Percentiles rank a stretch among this genome's conserved stretches.
These are phyloP conservation scores for Latrodectus elegans DNA, from an alignment of 2,888 invertebrate species.

Conservation along the genomic window DNA sequence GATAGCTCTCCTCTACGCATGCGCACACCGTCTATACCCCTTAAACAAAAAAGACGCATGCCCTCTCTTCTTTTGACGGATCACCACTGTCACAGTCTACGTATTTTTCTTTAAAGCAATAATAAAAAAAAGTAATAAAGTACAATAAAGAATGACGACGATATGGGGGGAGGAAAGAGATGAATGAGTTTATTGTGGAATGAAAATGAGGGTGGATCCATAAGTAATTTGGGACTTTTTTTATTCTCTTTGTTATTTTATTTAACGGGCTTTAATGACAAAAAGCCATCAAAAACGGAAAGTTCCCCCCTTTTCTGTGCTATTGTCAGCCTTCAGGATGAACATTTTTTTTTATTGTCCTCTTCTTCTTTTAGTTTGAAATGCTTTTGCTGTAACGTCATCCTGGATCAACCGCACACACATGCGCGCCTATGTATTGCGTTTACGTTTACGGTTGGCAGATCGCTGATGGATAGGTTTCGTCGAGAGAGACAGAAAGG, in stretches of 20 bases:
- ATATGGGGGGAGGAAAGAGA: slow-evolving; percentile 18
- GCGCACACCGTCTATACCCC: slow-evolving; percentile 24
- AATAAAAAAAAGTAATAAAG: slow-evolving; percentile 43
- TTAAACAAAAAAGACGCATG: slow-evolving; percentile 20
- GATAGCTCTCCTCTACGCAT: slow-evolving; percentile 13
- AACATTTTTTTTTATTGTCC: not conserved
- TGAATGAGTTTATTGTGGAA: slow-evolving; percentile 66
- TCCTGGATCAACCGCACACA: not conserved
- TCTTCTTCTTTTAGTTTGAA: not conserved
- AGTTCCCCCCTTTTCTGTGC: not conserved
- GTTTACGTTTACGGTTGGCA: not conserved
- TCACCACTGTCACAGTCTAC: slow-evolving; percentile 48
- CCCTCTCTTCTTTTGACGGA: slow-evolving; percentile 54
- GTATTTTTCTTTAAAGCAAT: not conserved
- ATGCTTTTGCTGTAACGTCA: not conserved
- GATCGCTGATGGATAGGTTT: not conserved
- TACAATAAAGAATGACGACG: slow-evolving; percentile 31
- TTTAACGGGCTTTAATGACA: slow-evolving; percentile 35
- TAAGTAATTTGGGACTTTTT: slow-evolving; percentile 59
- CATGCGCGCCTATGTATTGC: not conserved
- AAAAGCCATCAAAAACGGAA: slow-evolving; percentile 20
- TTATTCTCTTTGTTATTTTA: slow-evolving; percentile 24
- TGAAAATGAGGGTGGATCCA: slow-evolving; percentile 58
- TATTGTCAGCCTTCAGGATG: not conserved
- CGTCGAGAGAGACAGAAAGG: not conserved